Evolutionary conservation across 2,797 vertebrate genomes (phyloP).

Genomic region (Microctenopoma steveboyesi): DNA sequence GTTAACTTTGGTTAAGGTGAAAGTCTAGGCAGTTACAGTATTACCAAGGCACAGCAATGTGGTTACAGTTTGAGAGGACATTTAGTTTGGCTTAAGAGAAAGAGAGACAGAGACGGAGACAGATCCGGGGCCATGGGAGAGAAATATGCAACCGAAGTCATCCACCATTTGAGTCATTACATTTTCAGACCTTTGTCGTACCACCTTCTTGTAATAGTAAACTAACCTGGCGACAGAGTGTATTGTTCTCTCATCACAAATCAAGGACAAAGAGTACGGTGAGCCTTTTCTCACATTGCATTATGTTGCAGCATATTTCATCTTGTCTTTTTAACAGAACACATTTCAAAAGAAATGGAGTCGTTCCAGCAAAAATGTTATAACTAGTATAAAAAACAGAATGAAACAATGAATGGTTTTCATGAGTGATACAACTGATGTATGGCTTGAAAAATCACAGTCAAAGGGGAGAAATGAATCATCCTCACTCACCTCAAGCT

Average conservation of each 20-base stretch:
- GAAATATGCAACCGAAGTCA: not conserved
- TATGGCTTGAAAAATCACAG: too few species aligned
- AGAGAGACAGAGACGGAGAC: not conserved
- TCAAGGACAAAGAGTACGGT: too few species aligned
- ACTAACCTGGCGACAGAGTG: too few species aligned
- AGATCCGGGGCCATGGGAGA: not conserved
- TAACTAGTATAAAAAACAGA: too few species aligned
- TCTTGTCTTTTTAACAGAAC: not conserved
- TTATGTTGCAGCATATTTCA: not conserved
- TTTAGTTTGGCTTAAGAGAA: not conserved
- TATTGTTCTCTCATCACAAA: too few species aligned
- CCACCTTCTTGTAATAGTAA: too few species aligned
- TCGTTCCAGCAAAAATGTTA: too few species aligned
- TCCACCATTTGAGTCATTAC: not conserved
- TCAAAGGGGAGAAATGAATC: too few species aligned
- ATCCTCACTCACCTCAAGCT: too few species aligned
- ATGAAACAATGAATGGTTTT: too few species aligned
- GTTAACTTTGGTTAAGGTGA: not conserved
- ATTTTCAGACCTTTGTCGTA: too few species aligned
- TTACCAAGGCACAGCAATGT: not conserved
- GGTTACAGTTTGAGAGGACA: not conserved
- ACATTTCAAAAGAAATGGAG: not conserved
- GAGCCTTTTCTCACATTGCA: not conserved
- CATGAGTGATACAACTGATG: too few species aligned
- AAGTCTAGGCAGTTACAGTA: not conserved